These are phyloP conservation scores for Cephus runcator DNA, from an alignment of 2,888 invertebrate species.

Conservation along the genomic window DNA sequence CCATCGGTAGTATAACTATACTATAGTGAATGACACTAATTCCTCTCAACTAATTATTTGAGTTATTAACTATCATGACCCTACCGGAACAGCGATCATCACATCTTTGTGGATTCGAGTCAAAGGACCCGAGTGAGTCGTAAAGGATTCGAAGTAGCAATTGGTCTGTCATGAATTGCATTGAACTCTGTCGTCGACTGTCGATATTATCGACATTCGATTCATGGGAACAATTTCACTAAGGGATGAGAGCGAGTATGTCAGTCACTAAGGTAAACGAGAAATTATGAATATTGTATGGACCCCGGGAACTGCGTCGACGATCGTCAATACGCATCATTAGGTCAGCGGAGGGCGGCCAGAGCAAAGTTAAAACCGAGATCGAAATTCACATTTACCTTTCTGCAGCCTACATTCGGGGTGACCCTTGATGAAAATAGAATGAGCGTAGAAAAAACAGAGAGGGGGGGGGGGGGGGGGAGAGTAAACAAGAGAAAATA, in stretches of 20 bases:
- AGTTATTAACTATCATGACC: slow-evolving; percentile 20
- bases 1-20: slow-evolving; percentile 7
- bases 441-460: not conserved
- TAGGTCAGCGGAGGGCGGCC: not conserved
- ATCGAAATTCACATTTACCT: not conserved
- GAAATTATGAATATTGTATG: not conserved
- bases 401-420: not conserved
- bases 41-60: slow-evolving; percentile 40
- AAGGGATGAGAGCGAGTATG: not conserved
- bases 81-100: not conserved
- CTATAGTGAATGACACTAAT: slow-evolving; percentile 26
- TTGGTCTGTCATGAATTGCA: not conserved
- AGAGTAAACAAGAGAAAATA: not conserved
- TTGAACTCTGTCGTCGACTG: not conserved
- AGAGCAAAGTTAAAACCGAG: not conserved
- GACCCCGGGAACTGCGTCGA: not conserved
- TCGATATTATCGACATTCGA: not conserved
- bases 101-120: too few species aligned
- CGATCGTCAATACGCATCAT: too few species aligned
- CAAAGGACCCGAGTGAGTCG: not conserved
- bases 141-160: not conserved
- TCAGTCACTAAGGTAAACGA: not conserved
- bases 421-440: not conserved
- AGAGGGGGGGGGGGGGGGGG: not conserved
- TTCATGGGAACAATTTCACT: not conserved